These are phyloP conservation scores for Pionites leucogaster DNA, from an alignment of 2,113 vertebrate species.

Conservation along the genomic window DNA sequence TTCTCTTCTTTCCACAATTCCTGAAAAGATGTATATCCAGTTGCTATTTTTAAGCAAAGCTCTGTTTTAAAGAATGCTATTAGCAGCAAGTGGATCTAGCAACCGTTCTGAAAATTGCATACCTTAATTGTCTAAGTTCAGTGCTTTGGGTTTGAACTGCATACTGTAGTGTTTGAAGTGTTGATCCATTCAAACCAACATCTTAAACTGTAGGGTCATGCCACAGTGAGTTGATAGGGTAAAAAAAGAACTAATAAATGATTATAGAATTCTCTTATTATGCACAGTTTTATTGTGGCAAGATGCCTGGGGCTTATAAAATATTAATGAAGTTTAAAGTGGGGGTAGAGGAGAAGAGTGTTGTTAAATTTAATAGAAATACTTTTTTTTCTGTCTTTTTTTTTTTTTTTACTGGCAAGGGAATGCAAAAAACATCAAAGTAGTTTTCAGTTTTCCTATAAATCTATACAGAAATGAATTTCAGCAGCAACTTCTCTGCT, in stretches of 20 bases:
- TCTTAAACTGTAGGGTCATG: conserved; percentile 14
- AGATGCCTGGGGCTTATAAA: conserved; percentile 72
- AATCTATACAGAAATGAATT: conserved; percentile 79
- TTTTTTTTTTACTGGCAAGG: conserved; percentile 24
- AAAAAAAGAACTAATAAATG: conserved; percentile 19
- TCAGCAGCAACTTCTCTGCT: conserved; percentile 69
- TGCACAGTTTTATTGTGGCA: conserved; percentile 64
- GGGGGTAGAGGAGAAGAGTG: not conserved
- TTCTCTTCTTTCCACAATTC: not conserved
- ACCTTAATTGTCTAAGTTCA: not conserved
- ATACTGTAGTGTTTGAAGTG: not conserved
- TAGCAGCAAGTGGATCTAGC: not conserved
- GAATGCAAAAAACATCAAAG: conserved; percentile 76
- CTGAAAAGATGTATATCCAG: not conserved
- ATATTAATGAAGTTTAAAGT: conserved; percentile 77
- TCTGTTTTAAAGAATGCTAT: not conserved
- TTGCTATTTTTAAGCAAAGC: not conserved
- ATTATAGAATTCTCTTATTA: conserved; percentile 63
- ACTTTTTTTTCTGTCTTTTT: not conserved
- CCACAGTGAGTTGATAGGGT: not conserved
- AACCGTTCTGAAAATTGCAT: not conserved
- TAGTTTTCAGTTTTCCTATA: conserved; percentile 76
- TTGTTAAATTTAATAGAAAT: conserved; percentile 76
- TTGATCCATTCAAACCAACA: not conserved
- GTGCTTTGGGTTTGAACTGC: not conserved